Base-by-base conservation (phyloP, 2,113 vertebrate species). In the Pedetes capensis region DNA sequence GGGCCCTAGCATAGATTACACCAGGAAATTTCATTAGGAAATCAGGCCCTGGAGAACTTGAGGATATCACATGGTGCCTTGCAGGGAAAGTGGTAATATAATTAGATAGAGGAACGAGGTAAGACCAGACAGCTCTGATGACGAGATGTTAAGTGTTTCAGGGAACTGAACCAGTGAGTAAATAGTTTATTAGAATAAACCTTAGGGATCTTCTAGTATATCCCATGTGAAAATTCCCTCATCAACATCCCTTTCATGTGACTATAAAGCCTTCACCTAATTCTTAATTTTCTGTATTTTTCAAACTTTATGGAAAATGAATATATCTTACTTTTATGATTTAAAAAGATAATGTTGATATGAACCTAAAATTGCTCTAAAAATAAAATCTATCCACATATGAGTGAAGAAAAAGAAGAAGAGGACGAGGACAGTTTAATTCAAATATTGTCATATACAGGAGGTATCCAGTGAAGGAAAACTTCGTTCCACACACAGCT, bases 11-110 rank as follows among this genome's bases (percentile, higher is more conserved):
- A 94, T 23, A 86, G 89, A 86, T 78, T 93, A 89, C 20, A 49
- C 63, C 13, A 8, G 55, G 29, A 89, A 95, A 94, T 89, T 74
- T 61, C n/a, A 39, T 95, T 95, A 96, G 55, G 49, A 87, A 94
- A 93, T 93, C 16, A 71, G 64, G 57, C n/a, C 63, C 39, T 10
- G 11, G 68, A 88, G 47, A 94, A 78, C 34, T 57, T 78, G 78
- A 93, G 68, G 76, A 29, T 42, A 72, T 95, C 27, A 66, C 53
- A 25, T 18, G 17, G n/a, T 84, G 27, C 44, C 69, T 95, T 75
- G 39, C 10, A 91, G 74, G 74, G 79, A 89, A 92, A 64, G 74
- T 10, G 37, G n/a, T 91, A 82, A 96, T 61, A 27, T 53, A 78
- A 93, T 91, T 71, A 79, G 39, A 47, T 0, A 57, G 53, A 74